A percentile compares a stretch with the other conserved stretches of the same genome.
Conservation (phyloP, 2,113 vertebrate genomes). For the Orthonyx spaldingii region DNA sequence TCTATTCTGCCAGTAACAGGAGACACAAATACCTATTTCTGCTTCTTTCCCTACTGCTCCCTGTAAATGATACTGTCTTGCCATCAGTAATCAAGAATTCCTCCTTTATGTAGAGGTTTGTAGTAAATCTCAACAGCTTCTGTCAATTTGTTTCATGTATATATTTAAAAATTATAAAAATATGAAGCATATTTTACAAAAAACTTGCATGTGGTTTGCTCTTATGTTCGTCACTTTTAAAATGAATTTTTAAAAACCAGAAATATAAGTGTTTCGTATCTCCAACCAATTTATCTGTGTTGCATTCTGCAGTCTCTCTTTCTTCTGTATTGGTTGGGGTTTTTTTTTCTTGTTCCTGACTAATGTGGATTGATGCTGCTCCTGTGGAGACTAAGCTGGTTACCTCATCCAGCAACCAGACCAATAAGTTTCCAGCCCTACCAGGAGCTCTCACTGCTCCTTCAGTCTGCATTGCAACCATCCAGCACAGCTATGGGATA, state of each 20-base stretch:
- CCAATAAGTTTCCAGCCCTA: neutral
- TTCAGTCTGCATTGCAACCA: neutral
- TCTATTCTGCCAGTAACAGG: neutral
- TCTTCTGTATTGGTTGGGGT: neutral
- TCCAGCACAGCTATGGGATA: neutral
- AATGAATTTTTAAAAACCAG: neutral
- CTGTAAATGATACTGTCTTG: neutral
- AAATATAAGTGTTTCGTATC: neutral
- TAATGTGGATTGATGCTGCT: neutral
- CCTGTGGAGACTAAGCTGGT: neutral
- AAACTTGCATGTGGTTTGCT: neutral
- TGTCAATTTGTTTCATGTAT: neutral
- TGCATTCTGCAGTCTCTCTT: neutral
- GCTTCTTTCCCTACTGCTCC: neutral
- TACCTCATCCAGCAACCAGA: neutral
- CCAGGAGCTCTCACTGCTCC: neutral
- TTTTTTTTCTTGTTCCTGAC: neutral
- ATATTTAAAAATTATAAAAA: neutral
- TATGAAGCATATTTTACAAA: neutral
- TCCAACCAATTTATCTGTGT: neutral
- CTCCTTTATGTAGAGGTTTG: neutral
- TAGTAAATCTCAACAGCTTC: neutral
- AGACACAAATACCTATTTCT: neutral
- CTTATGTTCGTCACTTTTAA: neutral
- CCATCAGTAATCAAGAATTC: neutral